Base-by-base conservation (phyloP, 1,140 invertebrate genomes). In the Sitobion miscanthi region DNA sequence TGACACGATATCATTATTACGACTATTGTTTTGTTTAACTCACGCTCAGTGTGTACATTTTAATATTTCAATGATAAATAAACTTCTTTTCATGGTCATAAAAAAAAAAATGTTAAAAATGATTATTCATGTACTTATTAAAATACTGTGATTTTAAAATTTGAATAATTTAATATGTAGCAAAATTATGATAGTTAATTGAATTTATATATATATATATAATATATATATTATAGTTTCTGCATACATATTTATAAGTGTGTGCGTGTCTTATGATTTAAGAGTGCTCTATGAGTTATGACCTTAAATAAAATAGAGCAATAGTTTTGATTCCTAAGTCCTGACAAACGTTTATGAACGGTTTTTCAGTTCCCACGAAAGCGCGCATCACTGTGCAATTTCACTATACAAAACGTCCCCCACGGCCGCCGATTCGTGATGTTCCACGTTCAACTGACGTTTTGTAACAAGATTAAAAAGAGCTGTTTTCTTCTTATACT, bases 401-500 rank as follows among this genome's bases (percentile, higher is more conserved):
- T 92, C 77, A 54, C 42, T 35, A 8, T n/a, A 83, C 90, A 45
- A 30, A 91, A 42, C 45, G 90, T 83, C 69, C 90, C 91, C 47
- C 62, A 49, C 47, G 91, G 77, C 77, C 69, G 8, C 90, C 4
- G 77, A 21, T 54, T 93, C 91, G 91, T 93, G 91, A 93, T 82
- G 91, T 93, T 83, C 20, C 9, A 35, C 90, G 91, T 86, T 83
- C 20, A 30, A 35, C 69, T 23, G 8, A 54, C 2, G 69, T 92
- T 83, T 83, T 35, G 82, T 86, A 86, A 54, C n/a, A 42, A 30
- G 89, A 90, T 90, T 90, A 69, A 90, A 62, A 90, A 90, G 21
- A 90, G 7, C 38, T n/a, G 23, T 90, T 42, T 45, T 38, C 35
- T 17, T 57, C 17, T 38, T 62, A 57, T 88, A 89, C 88, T 90